Conservation (phyloP, 2,113 vertebrate genomes). For the Pterocles orientalis region DNA sequence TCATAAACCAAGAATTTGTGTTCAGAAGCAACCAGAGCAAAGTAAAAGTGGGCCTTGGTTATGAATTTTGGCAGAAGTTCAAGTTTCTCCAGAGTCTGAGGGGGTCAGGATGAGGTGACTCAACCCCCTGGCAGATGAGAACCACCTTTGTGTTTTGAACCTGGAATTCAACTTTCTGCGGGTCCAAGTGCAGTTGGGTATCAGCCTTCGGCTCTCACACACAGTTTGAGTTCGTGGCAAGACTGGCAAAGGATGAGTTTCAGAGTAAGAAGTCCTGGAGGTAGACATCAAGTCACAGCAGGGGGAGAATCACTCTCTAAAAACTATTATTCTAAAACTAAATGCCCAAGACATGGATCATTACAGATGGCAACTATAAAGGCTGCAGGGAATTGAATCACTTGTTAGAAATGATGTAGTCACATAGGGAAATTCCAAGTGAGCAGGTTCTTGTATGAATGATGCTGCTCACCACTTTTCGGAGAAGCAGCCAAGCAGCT, state of each 20-base stretch:
- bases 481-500: not conserved
- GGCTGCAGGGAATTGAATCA: not conserved
- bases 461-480: not conserved
- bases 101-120: not conserved
- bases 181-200: accelerated
- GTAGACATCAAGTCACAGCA: not conserved
- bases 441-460: not conserved
- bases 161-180: not conserved
- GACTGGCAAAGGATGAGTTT: not conserved
- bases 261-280: not conserved
- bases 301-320: not conserved
- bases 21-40: not conserved
- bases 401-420: not conserved
- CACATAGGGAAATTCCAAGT: not conserved
- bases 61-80: not conserved
- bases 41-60: not conserved
- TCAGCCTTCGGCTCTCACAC: not conserved
- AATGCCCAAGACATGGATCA: not conserved
- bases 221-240: not conserved
- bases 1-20: not conserved
- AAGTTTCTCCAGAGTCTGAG: not conserved
- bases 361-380: not conserved
- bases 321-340: not conserved
- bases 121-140: not conserved
- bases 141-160: not conserved